Evolutionary conservation across 2,113 vertebrate genomes (phyloP), one percentile per base, ranked within the genome.

Genomic region (Plectropomus leopardus): DNA sequence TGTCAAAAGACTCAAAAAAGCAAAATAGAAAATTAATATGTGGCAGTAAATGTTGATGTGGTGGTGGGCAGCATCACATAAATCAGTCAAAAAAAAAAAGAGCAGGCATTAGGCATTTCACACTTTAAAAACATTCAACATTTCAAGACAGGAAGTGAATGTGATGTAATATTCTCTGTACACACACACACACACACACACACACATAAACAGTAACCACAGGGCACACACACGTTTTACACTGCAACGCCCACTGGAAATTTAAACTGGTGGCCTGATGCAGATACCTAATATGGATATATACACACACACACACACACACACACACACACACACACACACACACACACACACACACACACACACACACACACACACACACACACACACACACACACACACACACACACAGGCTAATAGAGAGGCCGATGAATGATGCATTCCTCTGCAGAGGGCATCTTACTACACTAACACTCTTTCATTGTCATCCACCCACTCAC

Each of bases 341-440:
- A 28, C 73, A 76, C 68, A 73, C 76, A 78, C 40, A 72, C 53
- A 76, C 30, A 76, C 72, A 63, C 47, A 65, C n/a, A 66, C 61
- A 70, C 84, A 42, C 70, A 82, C 68, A 74, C 75, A 86, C 65
- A 71, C 68, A 80, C 45, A 71, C 50, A 72, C 67, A 80, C 67
- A 78, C 58, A 72, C 73, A 71, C 61, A 80, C 80, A 28, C 73
- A 76, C 68, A 73, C 69, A 84, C 66, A 60, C 63, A 73, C 55
- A 63, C 36, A 69, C 76, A 58, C 74, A 61, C 65, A 63, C 40
- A 58, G 4, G 6, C 57, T 73, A 78, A 84, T 78, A 76, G 36
- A 75, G 55, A 75, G 47, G 45, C 71, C 76, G 81, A 69, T 73
- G 82, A 82, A 51, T 77, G 84, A 79, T 58, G 51, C 84, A 61